These are phyloP conservation scores for Nasua narica DNA, from an alignment of 2,797 vertebrate species.

Conservation along the genomic window DNA sequence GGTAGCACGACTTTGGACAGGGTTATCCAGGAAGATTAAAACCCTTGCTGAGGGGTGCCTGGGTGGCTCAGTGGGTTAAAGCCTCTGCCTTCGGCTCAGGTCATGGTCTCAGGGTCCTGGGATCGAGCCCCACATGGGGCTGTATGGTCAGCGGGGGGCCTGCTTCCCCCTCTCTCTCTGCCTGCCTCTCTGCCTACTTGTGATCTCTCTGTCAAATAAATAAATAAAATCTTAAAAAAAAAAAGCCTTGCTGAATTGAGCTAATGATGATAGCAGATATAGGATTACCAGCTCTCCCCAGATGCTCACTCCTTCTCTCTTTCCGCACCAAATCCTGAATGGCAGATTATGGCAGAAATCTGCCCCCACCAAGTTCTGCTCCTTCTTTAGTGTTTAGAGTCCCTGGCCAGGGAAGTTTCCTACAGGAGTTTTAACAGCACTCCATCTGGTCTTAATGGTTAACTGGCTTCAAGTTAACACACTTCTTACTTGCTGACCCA, in stretches of 20 bases:
- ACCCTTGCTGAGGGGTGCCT: not conserved
- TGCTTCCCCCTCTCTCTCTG: too few relatives aligned
- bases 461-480: not conserved
- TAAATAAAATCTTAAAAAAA: not conserved
- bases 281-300: not conserved
- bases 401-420: not conserved
- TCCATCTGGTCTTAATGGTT: not conserved
- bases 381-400: not conserved
- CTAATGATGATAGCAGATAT: not conserved
- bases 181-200: too few relatives aligned
- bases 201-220: too few relatives aligned
- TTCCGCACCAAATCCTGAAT: not conserved
- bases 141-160: too few relatives aligned
- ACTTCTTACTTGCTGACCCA: not conserved
- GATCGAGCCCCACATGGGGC: too few relatives aligned
- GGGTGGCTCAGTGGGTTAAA: too few relatives aligned
- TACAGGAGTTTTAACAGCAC: not conserved
- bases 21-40: not conserved
- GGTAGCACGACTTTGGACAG: not conserved
- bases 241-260: not conserved
- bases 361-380: not conserved
- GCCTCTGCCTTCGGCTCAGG: too few relatives aligned
- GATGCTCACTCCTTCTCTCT: not conserved
- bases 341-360: not conserved
- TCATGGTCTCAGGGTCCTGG: too few relatives aligned